Evolutionary conservation across 1,140 invertebrate species (phyloP).

Genomic region (Notospermus geniculatus): DNA sequence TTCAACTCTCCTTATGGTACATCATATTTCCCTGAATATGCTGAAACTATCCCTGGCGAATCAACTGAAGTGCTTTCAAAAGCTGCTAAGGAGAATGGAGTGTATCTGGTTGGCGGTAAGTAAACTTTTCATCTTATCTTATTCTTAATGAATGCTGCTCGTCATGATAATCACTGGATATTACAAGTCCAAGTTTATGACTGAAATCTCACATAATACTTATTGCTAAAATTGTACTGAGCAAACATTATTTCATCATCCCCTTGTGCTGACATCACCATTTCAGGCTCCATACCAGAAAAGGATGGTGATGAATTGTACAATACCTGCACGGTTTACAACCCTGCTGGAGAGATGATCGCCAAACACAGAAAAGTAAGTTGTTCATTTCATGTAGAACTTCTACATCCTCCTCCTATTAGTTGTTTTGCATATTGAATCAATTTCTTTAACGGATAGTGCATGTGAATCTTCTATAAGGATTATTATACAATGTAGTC

Average conservation of each 20-base stretch:
- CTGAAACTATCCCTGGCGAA: conserved; percentile 73
- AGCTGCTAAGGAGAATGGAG: conserved; percentile 72
- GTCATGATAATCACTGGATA: too few relatives aligned
- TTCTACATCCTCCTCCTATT: too few relatives aligned
- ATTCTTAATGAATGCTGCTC: too few relatives aligned
- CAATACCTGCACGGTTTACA: conserved; percentile 90
- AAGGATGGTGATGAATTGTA: conserved; percentile 68
- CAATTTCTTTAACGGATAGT: conserved; percentile 1
- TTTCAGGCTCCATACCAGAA: conserved; percentile 78
- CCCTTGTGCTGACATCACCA: not conserved
- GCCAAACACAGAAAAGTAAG: conserved; percentile 59
- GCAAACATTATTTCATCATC: too few relatives aligned
- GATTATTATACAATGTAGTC: not conserved
- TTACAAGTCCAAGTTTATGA: not conserved
- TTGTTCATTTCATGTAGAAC: not conserved
- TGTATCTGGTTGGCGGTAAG: conserved; percentile 78
- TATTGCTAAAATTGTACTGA: too few relatives aligned
- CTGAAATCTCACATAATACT: too few relatives aligned
- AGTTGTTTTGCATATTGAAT: too few relatives aligned
- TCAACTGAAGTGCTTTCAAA: conserved; percentile 70
- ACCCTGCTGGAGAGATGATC: conserved; percentile 71
- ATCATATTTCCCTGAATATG: conserved; percentile 80
- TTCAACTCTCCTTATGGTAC: conserved; percentile 94
- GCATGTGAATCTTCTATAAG: too few relatives aligned
- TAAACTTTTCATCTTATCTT: conserved; percentile 3